Conservation (phyloP, 1,140 invertebrate genomes). For the Oreohelix idahoensis region DNA sequence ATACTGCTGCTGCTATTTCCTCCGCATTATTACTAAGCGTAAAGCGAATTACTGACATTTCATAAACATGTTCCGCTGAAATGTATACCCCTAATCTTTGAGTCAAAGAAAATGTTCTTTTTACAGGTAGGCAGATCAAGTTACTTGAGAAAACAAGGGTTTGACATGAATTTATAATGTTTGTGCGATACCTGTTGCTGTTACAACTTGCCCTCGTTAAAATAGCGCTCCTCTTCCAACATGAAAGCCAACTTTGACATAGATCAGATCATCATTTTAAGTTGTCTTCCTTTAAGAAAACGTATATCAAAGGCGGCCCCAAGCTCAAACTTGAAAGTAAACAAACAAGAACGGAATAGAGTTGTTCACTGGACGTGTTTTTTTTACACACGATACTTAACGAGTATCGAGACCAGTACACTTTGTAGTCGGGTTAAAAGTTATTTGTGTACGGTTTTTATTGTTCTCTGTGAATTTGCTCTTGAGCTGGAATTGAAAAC, state of each 20-base stretch:
- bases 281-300: too few relatives aligned
- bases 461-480: too few relatives aligned
- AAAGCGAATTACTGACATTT: not conserved
- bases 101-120: not conserved
- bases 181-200: not conserved
- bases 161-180: not conserved
- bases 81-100: conserved; percentile 6
- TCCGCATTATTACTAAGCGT: not conserved
- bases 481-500: too few relatives aligned
- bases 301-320: too few relatives aligned
- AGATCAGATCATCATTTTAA: not conserved
- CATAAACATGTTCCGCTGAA: not conserved
- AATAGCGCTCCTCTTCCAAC: not conserved
- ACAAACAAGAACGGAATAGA: too few relatives aligned
- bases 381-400: too few relatives aligned
- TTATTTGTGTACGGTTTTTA: too few relatives aligned
- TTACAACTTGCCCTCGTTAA: not conserved
- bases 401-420: too few relatives aligned
- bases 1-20: not conserved
- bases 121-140: not conserved
- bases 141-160: not conserved
- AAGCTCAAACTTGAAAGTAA: too few relatives aligned
- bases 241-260: not conserved
- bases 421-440: too few relatives aligned
- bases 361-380: too few relatives aligned